Conservation (phyloP, 2,797 vertebrate species). For the Lerista edwardsae region DNA sequence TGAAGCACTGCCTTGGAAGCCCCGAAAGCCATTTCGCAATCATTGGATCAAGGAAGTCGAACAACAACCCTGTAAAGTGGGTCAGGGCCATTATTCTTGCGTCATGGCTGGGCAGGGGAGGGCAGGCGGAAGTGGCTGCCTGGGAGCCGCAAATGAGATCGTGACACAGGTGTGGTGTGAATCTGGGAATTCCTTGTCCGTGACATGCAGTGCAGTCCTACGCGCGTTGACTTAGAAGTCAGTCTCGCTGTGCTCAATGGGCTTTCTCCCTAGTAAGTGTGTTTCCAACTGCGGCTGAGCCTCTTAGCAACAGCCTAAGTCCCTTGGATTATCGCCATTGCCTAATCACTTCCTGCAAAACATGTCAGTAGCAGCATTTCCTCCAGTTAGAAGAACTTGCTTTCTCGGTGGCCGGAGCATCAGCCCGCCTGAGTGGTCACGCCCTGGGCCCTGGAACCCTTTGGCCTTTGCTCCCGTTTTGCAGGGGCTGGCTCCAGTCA, state of each 20-base stretch:
- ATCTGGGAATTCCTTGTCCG: background rate
- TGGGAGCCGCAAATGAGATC: background rate
- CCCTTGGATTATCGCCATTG: background rate
- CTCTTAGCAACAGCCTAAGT: background rate
- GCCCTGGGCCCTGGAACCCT: background rate
- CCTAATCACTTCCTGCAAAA: background rate
- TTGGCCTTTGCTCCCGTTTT: too few species aligned
- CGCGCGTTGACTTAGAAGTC: too few species aligned
- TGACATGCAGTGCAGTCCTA: too few species aligned
- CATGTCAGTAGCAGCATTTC: background rate
- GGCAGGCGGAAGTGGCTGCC: too few species aligned
- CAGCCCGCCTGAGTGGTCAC: background rate
- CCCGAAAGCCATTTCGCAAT: background rate
- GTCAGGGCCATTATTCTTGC: background rate
- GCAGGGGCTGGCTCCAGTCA: background rate
- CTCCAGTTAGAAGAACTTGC: background rate
- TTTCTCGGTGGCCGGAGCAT: background rate
- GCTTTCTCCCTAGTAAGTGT: too few species aligned
- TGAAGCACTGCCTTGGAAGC: background rate
- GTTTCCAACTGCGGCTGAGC: background rate
- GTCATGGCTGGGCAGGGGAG: background rate
- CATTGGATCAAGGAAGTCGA: background rate
- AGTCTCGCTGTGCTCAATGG: too few species aligned
- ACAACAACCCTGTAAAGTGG: background rate
- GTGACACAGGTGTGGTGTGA: background rate